Evolutionary conservation across 2,888 invertebrate species (phyloP).

Genomic region (Calephelis perditalis): DNA sequence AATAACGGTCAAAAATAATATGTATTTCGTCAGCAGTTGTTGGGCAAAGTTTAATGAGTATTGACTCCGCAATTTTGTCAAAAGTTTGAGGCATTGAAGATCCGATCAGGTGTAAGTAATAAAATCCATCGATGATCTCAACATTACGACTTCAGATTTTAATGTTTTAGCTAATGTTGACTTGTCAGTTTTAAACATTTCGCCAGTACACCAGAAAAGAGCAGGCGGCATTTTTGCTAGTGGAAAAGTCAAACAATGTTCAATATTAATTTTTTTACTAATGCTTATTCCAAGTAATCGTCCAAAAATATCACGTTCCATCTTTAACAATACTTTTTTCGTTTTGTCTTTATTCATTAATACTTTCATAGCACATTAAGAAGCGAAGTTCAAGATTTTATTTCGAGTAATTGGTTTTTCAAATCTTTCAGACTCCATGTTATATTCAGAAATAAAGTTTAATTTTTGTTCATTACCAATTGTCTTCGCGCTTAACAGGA

Average conservation of each 20-base stretch:
- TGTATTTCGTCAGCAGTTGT: background rate
- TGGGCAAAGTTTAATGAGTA: background rate
- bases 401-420: slow-evolving; percentile 35
- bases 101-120: background rate
- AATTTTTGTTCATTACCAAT: too few species aligned
- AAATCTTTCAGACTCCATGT: too few species aligned
- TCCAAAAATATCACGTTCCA: slow-evolving; percentile 33
- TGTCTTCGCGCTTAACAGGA: too few species aligned
- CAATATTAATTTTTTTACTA: slow-evolving; percentile 37
- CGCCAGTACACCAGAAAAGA: slow-evolving; percentile 2
- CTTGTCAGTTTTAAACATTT: background rate
- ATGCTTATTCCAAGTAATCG: slow-evolving; percentile 34
- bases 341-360: slow-evolving; percentile 30
- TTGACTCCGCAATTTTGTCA: background rate
- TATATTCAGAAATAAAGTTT: too few species aligned
- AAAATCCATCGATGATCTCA: slow-evolving; percentile 4
- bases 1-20: background rate
- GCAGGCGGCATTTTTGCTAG: slow-evolving; percentile 2
- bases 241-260: slow-evolving; percentile 24
- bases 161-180: background rate
- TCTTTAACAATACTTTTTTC: slow-evolving; percentile 34
- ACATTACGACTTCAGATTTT: background rate
- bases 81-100: background rate
- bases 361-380: slow-evolving; percentile 27
- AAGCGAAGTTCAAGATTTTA: slow-evolving; percentile 38